Evolutionary conservation across 2,888 invertebrate genomes (phyloP), one percentile per base, ranked within the genome.

Genomic region (Pristionchus mayeri): DNA sequence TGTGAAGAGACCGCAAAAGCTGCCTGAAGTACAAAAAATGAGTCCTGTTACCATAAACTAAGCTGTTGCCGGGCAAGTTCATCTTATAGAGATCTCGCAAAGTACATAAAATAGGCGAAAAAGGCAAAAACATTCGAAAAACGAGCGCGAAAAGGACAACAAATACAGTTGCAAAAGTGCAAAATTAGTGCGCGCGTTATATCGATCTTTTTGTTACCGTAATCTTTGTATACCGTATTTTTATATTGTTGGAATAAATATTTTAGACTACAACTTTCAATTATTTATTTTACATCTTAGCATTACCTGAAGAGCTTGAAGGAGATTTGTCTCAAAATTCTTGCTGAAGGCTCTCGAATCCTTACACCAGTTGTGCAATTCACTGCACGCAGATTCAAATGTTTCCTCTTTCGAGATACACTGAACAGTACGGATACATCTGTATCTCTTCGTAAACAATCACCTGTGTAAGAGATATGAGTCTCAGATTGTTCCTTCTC

Each of bases 1-100:
- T 40, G 71, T 24, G 71, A n/a, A 21, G n/a, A 71, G 71, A 71
- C 71, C 71, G 71, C 40, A 71, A 71, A 71, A 2, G 71, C 71
- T 40, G 71, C 71, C 71, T 71, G 24, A 7, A 71, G 44, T 40
- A 21, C 1, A 3, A 24, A n/a, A 37, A 40, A 24, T 71, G 63
- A 63, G 63, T 63, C 63, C 21, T 63, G 18, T 6, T 18, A 18
- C 27, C 18, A 4, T 6, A 37, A n/a, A n/a, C n/a, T n/a, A n/a
- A n/a, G n/a, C n/a, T n/a, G n/a, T n/a, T n/a, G n/a, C n/a, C n/a
- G n/a, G n/a, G n/a, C n/a, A n/a, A n/a, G n/a, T n/a, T n/a, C n/a
- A n/a, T n/a, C n/a, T n/a, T n/a, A n/a, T n/a, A n/a, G n/a, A n/a
- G n/a, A n/a, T n/a, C n/a, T n/a, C n/a, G n/a, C n/a, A n/a, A n/a